Evolutionary conservation across 2,888 invertebrate species (phyloP).

Genomic region (Drosophila cracens): DNA sequence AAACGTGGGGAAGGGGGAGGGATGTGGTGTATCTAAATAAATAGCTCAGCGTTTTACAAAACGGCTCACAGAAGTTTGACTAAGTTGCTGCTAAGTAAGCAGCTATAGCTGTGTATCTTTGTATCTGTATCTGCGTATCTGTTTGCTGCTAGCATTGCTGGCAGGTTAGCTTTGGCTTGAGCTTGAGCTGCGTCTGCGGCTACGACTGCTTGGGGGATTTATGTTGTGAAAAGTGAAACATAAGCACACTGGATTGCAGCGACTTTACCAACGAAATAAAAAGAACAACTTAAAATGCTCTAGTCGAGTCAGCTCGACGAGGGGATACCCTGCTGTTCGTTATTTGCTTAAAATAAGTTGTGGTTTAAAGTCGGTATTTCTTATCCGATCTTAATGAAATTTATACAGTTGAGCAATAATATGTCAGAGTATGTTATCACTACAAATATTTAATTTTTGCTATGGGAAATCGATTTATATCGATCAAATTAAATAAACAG

Average conservation of each 20-base stretch:
- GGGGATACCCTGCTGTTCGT: not conserved
- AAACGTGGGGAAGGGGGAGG: not conserved
- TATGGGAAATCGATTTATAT: not conserved
- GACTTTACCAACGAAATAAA: conserved; percentile 54
- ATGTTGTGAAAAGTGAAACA: conserved; percentile 81
- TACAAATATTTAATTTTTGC: not conserved
- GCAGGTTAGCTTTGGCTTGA: conserved; percentile 37
- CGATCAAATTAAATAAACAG: no score
- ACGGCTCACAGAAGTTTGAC: conserved; percentile 62
- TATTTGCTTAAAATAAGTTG: not conserved
- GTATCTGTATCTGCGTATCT: conserved; percentile 31
- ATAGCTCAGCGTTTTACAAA: conserved; percentile 71
- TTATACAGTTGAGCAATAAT: not conserved
- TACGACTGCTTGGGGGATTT: conserved; percentile 66
- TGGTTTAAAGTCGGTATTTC: not conserved
- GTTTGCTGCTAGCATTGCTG: conserved; percentile 7
- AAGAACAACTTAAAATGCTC: conserved; percentile 21
- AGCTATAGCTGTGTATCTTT: conserved; percentile 26
- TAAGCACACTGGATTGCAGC: conserved; percentile 77
- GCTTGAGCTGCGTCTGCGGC: conserved; percentile 59
- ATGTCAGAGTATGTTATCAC: not conserved
- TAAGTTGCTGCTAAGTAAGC: conserved; percentile 49
- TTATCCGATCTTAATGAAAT: not conserved
- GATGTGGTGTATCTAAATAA: conserved; percentile 65
- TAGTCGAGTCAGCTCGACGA: not conserved